These are phyloP conservation scores for Ferrisia virgata DNA, from an alignment of 2,888 invertebrate species.

Conservation along the genomic window DNA sequence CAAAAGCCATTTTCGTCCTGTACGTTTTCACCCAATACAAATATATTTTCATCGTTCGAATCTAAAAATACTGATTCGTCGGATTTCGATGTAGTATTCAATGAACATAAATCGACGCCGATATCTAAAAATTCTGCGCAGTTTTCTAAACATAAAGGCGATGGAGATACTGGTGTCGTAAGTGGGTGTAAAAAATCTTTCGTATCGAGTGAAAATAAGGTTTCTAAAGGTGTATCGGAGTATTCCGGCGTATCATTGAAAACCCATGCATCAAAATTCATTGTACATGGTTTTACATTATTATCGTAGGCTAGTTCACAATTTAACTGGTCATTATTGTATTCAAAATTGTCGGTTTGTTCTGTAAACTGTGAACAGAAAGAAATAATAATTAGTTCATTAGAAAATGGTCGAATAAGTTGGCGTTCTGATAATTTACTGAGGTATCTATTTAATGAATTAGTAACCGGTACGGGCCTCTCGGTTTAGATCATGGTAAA, in stretches of 20 bases:
- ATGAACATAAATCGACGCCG: slow-evolving; percentile 1
- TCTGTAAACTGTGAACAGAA: slow-evolving; percentile 28
- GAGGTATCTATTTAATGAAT: background rate
- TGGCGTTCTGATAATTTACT: background rate
- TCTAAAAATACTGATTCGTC: slow-evolving; percentile 59
- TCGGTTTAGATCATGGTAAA: too few relatives aligned
- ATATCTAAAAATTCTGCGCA: background rate
- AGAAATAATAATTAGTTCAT: too few relatives aligned
- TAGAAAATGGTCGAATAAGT: background rate
- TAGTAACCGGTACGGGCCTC: too few relatives aligned
- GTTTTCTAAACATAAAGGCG: background rate
- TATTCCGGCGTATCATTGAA: background rate
- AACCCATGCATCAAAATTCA: background rate
- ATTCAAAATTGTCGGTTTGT: slow-evolving; percentile 33
- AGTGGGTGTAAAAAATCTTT: slow-evolving; percentile 5
- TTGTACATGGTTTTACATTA: background rate
- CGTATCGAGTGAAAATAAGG: slow-evolving; percentile 32
- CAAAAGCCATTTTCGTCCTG: background rate
- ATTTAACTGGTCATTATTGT: background rate
- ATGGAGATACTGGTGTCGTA: background rate
- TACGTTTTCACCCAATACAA: background rate
- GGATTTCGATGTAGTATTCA: background rate
- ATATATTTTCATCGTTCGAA: slow-evolving; percentile 53
- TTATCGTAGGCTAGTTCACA: background rate
- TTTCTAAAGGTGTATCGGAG: background rate